Evolutionary conservation across 2,113 vertebrate genomes (phyloP).

Genomic region (Bos indicus): DNA sequence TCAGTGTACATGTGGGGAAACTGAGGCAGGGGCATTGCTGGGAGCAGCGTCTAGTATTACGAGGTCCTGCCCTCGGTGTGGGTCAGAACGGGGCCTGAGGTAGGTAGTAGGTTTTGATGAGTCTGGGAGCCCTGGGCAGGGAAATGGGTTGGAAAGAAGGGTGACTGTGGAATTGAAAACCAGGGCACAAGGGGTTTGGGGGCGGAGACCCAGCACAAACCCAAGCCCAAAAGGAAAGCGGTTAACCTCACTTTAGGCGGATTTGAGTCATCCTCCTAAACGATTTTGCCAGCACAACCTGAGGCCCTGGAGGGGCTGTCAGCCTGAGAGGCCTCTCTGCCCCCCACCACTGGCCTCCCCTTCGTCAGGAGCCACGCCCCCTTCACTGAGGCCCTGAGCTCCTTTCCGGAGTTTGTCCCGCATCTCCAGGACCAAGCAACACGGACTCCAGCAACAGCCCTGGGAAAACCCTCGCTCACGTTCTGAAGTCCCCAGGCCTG

Average conservation of each 20-base stretch:
- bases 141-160: not conserved
- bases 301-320: not conserved
- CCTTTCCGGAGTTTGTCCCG: not conserved
- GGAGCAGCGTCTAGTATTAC: not conserved
- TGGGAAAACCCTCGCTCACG: no score
- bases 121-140: not conserved
- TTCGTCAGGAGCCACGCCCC: not conserved
- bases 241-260: no score
- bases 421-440: not conserved
- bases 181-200: rapidly evolving
- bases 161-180: not conserved
- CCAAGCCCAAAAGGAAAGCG: not conserved
- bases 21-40: not conserved
- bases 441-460: not conserved
- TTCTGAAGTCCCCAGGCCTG: not conserved
- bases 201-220: not conserved
- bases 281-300: not conserved
- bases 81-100: not conserved
- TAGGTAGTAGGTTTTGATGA: not conserved
- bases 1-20: not conserved
- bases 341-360: not conserved
- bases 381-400: not conserved
- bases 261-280: not conserved
- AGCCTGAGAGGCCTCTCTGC: no score
- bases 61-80: not conserved